Evolutionary conservation across 1,140 invertebrate genomes (phyloP).

Genomic region (Teleogryllus occipitalis): DNA sequence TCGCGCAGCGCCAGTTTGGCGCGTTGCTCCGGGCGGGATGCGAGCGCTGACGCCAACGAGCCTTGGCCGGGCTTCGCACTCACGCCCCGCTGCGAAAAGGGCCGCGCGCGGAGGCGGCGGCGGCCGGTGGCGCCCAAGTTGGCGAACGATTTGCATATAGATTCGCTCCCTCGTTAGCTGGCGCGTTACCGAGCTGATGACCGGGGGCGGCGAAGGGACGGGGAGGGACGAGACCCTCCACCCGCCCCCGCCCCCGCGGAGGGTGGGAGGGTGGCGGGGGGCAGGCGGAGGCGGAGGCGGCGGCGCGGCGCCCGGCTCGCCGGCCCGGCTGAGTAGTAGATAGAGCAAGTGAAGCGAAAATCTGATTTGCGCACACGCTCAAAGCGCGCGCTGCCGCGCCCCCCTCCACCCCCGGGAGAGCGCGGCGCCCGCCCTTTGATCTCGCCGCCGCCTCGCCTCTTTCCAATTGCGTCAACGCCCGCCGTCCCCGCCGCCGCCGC

Average conservation of each 20-base stretch:
- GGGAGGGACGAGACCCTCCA: too few relatives aligned
- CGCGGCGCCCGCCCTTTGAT: conserved; percentile 40
- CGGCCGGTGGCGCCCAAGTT: background rate
- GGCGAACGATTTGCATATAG: conserved; percentile 3
- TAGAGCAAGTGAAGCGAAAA: conserved; percentile 36
- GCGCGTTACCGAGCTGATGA: background rate
- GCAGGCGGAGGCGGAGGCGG: too few relatives aligned
- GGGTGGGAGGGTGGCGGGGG: too few relatives aligned
- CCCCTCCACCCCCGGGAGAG: conserved; percentile 32
- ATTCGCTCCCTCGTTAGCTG: background rate
- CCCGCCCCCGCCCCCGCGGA: too few relatives aligned
- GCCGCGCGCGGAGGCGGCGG: background rate
- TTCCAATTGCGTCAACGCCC: conserved; percentile 27
- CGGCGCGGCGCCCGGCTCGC: too few relatives aligned
- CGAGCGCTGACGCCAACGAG: conserved; percentile 33
- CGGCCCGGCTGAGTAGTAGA: conserved; percentile 13
- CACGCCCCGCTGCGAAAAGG: background rate
- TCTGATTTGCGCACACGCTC: conserved; percentile 35
- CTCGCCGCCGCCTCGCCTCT: conserved; percentile 36
- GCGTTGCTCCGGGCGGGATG: conserved; percentile 41
- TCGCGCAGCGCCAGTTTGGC: conserved; percentile 3
- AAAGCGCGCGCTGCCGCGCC: conserved; percentile 30
- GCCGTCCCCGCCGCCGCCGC: conserved; percentile 16
- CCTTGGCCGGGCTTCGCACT: background rate
- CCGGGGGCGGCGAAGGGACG: background rate